A percentile compares a stretch with the other conserved stretches of the same genome.
These are phyloP conservation scores for Heloderma charlesbogerti DNA, from an alignment of 2,113 vertebrate species.

Conservation along the genomic window DNA sequence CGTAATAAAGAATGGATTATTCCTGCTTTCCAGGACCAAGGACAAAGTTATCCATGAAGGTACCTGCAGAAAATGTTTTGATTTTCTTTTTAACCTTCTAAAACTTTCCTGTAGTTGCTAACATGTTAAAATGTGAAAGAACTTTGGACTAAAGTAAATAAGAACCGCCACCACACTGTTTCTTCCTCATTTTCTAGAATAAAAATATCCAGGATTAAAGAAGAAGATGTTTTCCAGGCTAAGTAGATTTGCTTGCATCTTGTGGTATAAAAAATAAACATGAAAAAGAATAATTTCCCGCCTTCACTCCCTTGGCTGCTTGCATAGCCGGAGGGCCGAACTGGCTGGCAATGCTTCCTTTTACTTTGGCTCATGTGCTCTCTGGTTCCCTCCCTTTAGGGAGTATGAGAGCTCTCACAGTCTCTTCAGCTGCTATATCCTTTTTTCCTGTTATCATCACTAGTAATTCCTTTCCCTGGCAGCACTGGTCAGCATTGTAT, in stretches of 20 bases:
- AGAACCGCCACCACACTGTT: background rate
- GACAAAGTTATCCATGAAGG: background rate
- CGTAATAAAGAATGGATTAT: background rate
- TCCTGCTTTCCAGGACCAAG: background rate
- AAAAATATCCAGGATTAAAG: background rate
- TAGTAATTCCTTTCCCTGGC: background rate
- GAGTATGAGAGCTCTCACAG: background rate
- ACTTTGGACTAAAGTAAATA: background rate
- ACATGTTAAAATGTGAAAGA: background rate
- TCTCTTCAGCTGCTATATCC: background rate
- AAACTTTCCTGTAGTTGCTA: background rate
- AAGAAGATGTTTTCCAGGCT: slow-evolving; percentile 1
- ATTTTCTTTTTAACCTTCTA: too few species aligned
- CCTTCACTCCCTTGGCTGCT: background rate
- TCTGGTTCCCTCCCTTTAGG: background rate
- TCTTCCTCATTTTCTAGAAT: background rate
- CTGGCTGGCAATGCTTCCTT: background rate
- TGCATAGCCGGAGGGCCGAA: background rate
- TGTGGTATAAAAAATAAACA: slow-evolving; percentile 2
- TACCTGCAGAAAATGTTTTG: background rate
- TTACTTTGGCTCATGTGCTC: background rate
- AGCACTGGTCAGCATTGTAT: background rate
- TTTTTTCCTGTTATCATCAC: too few species aligned
- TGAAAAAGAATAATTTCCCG: slow-evolving; percentile 11
- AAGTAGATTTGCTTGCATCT: background rate